Evolutionary conservation across 2,888 invertebrate species (phyloP), one percentile per base, ranked within the genome.

Genomic region (Allophyes oxyacanthae): DNA sequence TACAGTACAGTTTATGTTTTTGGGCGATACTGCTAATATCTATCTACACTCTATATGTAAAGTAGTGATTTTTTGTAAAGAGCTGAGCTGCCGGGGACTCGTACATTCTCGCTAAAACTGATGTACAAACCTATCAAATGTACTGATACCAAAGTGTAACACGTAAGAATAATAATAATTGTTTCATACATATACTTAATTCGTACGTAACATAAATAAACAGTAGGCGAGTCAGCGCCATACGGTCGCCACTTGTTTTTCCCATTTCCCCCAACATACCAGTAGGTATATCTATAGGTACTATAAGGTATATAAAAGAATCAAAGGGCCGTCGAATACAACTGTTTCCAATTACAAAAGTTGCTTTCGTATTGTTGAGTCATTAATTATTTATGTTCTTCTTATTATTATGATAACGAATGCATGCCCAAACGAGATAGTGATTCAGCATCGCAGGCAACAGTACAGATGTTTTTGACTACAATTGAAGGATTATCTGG

Each of bases 341-440:
- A 59, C 72, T 72, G 68, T 55, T 73, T 32, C 61, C 68, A 64
- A 64, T 73, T 62, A 68, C 49, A 43, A 68, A 69, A 68, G 71
- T 73, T 70, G 62, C 67, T 64, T 28, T 64, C 48, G 44, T 70
- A 58, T 76, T 67, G 74, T 58, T 59, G 51, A 58, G 49, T 61
- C 65, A 75, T 78, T 79, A 57, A 77, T 79, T 79, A 81, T 81
- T 75, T 77, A 80, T 75, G 43, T 51, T 40, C 48, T 43, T 72
- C 65, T 67, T 76, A 79, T 81, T 84, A 78, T 63, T 83, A 83
- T 83, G 81, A 43, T 83, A 85, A 85, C 78, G 81, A 83, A 85
- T 84, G 82, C 85, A 75, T 67, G 69, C 61, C n/a, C 69, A 64
- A 59, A 59, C 56, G 69, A 75, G 71, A 72, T 73, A 81, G 73